Conservation (phyloP, 2,888 invertebrate genomes). For the Trypoxylon attenuatum region DNA sequence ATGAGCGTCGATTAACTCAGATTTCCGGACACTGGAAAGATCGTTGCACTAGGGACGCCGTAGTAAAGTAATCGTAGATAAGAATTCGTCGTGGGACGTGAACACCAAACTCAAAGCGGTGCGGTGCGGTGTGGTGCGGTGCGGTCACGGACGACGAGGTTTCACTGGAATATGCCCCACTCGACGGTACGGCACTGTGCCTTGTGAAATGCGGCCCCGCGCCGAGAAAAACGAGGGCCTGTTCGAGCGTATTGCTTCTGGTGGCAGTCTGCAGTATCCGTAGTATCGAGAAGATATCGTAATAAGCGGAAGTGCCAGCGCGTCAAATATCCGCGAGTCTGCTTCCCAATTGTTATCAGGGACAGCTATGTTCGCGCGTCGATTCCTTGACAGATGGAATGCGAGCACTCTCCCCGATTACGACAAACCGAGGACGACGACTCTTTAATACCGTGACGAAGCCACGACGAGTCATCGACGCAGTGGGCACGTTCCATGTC, state of each 20-base stretch:
- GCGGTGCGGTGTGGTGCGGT: not conserved
- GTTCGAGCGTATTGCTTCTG: conserved; percentile 46
- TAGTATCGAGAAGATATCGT: conserved; percentile 23
- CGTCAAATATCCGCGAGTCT: not conserved
- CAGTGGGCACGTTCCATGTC: not conserved
- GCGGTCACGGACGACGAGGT: conserved; percentile 20
- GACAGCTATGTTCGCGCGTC: conserved; percentile 11
- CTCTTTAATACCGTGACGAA: conserved; percentile 34
- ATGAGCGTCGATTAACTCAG: not conserved
- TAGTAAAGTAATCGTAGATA: conserved; percentile 13
- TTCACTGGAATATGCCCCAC: conserved; percentile 27
- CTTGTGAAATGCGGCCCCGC: conserved; percentile 53
- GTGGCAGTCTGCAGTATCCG: conserved; percentile 43
- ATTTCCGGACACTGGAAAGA: not conserved
- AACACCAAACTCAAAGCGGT: not conserved
- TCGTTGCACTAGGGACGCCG: not conserved
- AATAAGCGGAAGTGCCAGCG: conserved; percentile 2
- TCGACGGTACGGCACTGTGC: conserved; percentile 48
- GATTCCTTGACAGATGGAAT: conserved; percentile 48
- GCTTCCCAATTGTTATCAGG: not conserved
- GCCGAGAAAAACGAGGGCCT: conserved; percentile 50
- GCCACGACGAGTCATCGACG: conserved; percentile 5
- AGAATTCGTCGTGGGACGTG: conserved; percentile 16
- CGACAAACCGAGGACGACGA: conserved; percentile 21
- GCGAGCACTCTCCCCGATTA: conserved; percentile 28